These are phyloP conservation scores for Cynopterus sphinx DNA, from an alignment of 2,797 vertebrate species.

Conservation along the genomic window DNA sequence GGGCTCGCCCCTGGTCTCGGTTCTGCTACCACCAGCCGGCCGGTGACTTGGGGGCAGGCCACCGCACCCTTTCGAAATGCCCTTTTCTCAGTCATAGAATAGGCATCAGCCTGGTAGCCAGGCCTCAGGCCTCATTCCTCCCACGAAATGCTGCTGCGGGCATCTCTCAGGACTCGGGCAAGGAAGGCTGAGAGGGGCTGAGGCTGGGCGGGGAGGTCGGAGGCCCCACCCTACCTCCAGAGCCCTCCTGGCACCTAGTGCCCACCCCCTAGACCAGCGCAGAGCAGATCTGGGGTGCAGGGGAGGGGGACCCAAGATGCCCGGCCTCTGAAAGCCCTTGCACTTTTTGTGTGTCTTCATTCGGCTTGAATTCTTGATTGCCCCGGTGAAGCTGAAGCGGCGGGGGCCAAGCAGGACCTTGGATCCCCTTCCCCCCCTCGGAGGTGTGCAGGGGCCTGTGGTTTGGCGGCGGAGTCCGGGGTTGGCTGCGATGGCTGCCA, in stretches of 20 bases:
- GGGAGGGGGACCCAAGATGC: too few species aligned
- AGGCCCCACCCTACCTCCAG: too few species aligned
- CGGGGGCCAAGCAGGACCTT: slow-evolving; percentile 62
- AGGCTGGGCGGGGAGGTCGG: not conserved
- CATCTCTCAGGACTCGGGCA: not conserved
- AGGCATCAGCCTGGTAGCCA: not conserved
- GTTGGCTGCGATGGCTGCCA: slow-evolving; percentile 64
- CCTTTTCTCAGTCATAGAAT: not conserved
- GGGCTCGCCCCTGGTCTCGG: not conserved
- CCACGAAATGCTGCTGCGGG: not conserved
- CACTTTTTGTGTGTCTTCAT: accelerated
- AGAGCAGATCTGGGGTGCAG: accelerated
- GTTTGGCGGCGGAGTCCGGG: slow-evolving; percentile 73
- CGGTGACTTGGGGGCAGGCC: not conserved
- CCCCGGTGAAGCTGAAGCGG: accelerated
- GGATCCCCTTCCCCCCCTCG: slow-evolving; percentile 77
- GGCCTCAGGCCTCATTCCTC: not conserved
- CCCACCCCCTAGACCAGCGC: not conserved
- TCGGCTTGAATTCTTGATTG: not conserved
- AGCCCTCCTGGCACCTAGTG: too few species aligned
- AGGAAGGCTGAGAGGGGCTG: not conserved
- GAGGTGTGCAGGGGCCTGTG: slow-evolving; percentile 75
- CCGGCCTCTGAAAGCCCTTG: accelerated
- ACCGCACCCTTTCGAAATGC: not conserved
- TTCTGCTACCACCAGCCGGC: not conserved